Base-by-base conservation (phyloP, 2,888 invertebrate species). In the Lepas anatifera region DNA sequence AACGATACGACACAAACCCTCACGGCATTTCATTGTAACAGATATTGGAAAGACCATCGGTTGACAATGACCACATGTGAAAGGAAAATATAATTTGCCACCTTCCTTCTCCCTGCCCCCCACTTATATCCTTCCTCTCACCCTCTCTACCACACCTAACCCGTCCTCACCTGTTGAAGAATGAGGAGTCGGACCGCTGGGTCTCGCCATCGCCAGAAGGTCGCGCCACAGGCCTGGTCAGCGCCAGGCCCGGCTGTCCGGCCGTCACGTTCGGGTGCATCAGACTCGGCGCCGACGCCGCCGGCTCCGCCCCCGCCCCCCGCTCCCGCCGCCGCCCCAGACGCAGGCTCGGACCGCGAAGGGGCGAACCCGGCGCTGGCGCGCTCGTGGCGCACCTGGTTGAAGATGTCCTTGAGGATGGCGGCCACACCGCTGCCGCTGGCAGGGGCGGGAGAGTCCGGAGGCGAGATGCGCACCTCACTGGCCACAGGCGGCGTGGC, bases 191-290 rank as follows among this genome's bases (percentile, higher is more conserved):
- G 64, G 37, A 39, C 37, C n/a, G 64, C 37, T 37, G 13, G n/a
- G 39, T 16, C 10, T 37, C 58, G 1, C 32, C 58, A 16, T 27
- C 18, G 18, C 13, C 11, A 25, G n/a, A 18, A n/a, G n/a, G n/a
- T 22, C 64, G 64, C n/a, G 22, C 22, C 11, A 27, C 27, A 11
- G 64, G 35, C 11, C 64, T n/a, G 11, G 64, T 64, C 11, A 64
- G 39, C n/a, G 64, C 64, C 39, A 64, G 64, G 10, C 64, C 64
- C 25, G 64, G 64, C 64, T 64, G 64, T 25, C 64, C 64, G 37
- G 64, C 64, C n/a, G 64, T 64, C 39, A 64, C 64, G 25, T 64
- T 64, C 35, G 64, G 64, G 64, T 64, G 64, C 64, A 64, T 64
- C 64, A 39, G 64, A 39, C 35, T 39, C 0, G 37, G 37, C 22